Evolutionary conservation across 2,888 invertebrate genomes (phyloP), one percentile per base, ranked within the genome.

Genomic region (Metallyticus violacea): DNA sequence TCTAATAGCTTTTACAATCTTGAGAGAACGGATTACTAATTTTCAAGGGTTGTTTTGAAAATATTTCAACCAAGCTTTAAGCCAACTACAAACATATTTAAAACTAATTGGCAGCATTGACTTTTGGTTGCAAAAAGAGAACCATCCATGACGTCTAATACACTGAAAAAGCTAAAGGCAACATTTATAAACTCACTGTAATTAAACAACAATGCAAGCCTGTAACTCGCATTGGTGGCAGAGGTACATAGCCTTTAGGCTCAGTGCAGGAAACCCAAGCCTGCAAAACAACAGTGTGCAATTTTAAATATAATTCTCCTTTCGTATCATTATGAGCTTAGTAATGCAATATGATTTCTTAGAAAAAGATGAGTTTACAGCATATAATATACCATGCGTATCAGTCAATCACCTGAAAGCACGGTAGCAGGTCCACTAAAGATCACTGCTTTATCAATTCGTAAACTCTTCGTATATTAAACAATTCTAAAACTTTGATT

Each of bases 131-230:
- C 26, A 27, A 79, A 79, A 79, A 22, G 27, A 79, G 79, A 27
- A 79, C 40, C 40, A 62, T 62, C 40, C 9, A 62, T 15, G 7
- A 62, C 40, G 15, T 40, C 85, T 81, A 85, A 29, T 77, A 85
- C 81, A 85, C 76, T 81, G 7, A 85, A 26, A 81, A 40, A 81
- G 81, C 85, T 27, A 85, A 28, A 85, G 40, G 81, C 80, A 77
- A 85, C 77, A 77, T 40, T 81, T 27, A 79, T 28, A 85, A 87
- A 88, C 88, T 88, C 88, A 88, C 88, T 85, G 87, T 87, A 84
- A 88, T 87, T 83, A 88, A 87, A 86, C 88, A 88, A 88, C 88
- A 88, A 88, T 80, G 87, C 83, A 88, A 87, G 88, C 88, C 88
- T 85, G 87, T 85, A 86, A 86, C 86, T 87, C 88, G 87, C 82